Base-by-base conservation (phyloP, 2,888 invertebrate genomes). In the Sarcophaga carnaria region DNA sequence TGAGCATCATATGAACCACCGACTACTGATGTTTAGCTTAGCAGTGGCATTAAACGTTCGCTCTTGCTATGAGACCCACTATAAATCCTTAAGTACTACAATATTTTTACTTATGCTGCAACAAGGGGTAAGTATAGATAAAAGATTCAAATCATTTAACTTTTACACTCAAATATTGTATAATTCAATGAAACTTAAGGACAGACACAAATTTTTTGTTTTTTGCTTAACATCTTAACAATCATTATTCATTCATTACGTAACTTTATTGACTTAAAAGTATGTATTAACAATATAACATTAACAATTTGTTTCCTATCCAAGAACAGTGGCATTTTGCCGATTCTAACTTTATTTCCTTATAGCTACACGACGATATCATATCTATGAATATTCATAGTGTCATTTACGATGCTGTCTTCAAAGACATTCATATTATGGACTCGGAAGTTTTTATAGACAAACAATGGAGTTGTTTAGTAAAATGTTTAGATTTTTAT, bases 351-450 rank as follows among this genome's bases (percentile, higher is more conserved):
- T 27, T 72, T 20, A 0, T 22, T 76, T 60, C 27, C 17, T 77
- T 64, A 3, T 60, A 93, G 93, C 64, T 88, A 49, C 54, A 87
- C 11, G 82, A 71, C 12, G 90, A 91, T 77, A 89, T 93, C 22
- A 88, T 90, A 45, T 85, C 90, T 11, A 82, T 92, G 2, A 93
- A 93, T 78, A 90, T 93, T 25, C 92, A 93, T 22, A 89, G 91
- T 11, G 93, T 93, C 1, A 91, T 93, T 14, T 93, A 91, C 72
- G 91, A 93, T 69, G 89, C 91, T 80, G 89, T 92, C 2, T 89
- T 91, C 1, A 90, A 90, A 47, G 91, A 92, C 87, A 88, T 91
- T 17, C 89, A 90, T 66, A 90, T 89, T 37, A 88, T 91, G 88
- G 91, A 92, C 1, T 87, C 90, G 3, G 88, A 89, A 3, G 83